Conservation (phyloP, 1,140 invertebrate genomes). For the Zelostemma sp. region DNA sequence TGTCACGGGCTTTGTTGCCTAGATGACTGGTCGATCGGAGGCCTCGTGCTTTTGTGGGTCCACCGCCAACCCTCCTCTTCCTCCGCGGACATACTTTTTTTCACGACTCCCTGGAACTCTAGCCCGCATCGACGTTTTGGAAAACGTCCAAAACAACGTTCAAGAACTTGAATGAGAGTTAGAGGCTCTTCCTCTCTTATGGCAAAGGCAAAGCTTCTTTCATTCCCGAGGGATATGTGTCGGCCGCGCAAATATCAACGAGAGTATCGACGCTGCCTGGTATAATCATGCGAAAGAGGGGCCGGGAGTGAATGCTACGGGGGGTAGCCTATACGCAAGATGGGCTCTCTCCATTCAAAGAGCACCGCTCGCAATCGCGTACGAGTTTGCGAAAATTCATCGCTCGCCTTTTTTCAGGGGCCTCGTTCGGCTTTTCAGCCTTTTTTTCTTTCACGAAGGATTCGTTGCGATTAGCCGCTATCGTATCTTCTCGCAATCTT, state of each 20-base stretch:
- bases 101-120: too few relatives aligned
- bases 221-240: conserved; percentile 45
- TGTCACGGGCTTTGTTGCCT: conserved; percentile 60
- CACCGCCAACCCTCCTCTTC: too few relatives aligned
- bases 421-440: too few relatives aligned
- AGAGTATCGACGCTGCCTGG: conserved; percentile 36
- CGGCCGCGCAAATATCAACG: conserved; percentile 43
- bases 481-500: too few relatives aligned
- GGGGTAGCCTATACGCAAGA: too few relatives aligned
- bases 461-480: background rate
- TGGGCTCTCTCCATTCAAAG: too few relatives aligned
- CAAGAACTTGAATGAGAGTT: conserved; percentile 48
- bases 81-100: too few relatives aligned
- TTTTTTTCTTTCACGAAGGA: conserved; percentile 3
- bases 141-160: conserved; percentile 48
- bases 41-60: conserved; percentile 48
- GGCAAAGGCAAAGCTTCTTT: conserved; percentile 16
- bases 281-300: conserved; percentile 23
- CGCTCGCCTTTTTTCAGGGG: too few relatives aligned
- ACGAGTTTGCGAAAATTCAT: too few relatives aligned
- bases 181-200: conserved; percentile 37
- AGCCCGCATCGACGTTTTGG: conserved; percentile 43
- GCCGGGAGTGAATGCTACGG: background rate
- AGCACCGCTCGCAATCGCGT: too few relatives aligned
- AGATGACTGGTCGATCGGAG: conserved; percentile 52